A percentile compares a stretch with the other conserved stretches of the same genome.
phyloP scores from a whole-genome alignment of 2,113 vertebrate species.

The Pyrgilauda ruficollis region DNA sequence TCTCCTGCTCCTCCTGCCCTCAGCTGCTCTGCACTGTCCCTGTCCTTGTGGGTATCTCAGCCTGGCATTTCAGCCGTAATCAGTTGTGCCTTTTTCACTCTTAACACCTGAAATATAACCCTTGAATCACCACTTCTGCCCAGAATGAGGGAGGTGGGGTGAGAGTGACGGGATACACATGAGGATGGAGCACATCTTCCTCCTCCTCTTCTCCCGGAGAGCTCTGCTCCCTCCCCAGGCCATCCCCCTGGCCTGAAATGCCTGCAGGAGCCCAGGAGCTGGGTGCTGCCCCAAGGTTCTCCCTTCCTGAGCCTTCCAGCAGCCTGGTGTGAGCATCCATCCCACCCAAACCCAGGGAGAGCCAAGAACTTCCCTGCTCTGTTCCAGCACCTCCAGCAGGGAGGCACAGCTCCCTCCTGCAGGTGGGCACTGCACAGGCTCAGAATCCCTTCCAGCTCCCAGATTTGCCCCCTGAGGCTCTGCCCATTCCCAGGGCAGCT shows the following conservation, averaged over 20 bases:
- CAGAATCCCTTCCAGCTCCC: background rate
- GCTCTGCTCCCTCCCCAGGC: background rate
- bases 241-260: background rate
- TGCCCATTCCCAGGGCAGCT: background rate
- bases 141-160: background rate
- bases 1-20: background rate
- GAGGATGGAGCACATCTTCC: background rate
- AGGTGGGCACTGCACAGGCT: background rate
- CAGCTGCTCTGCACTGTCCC: background rate
- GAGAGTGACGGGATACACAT: background rate
- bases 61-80: background rate
- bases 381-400: rapidly evolving
- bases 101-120: background rate
- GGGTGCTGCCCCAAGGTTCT: background rate
- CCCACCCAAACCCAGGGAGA: background rate
- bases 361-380: rapidly evolving
- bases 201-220: background rate
- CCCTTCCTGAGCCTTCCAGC: background rate
- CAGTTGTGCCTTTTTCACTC: background rate
- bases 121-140: background rate
- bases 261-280: background rate
- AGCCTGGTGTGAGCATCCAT: background rate
- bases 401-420: background rate
- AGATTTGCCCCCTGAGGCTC: background rate
- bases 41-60: background rate